A percentile compares a stretch with the other conserved stretches of the same genome.
Evolutionary conservation across 2,888 invertebrate genomes (phyloP).

Genomic region (Chrysodeixis includens): DNA sequence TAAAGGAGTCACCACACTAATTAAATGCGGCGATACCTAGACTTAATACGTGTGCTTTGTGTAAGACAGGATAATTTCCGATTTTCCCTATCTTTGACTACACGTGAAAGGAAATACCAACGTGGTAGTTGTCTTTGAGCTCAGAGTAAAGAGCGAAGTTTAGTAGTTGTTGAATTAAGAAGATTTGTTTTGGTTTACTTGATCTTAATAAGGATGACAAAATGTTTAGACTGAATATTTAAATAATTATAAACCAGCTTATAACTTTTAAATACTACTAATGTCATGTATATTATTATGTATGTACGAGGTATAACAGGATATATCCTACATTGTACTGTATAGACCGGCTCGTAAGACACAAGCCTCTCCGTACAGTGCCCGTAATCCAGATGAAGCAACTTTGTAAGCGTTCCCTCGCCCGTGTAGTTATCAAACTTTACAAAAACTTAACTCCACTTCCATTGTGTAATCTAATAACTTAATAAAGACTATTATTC

Average conservation of each 20-base stretch:
- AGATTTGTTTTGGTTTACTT: background rate
- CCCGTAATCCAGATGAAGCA: background rate
- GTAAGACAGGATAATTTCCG: background rate
- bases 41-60: background rate
- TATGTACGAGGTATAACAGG: background rate
- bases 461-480: constrained; percentile 26
- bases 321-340: background rate
- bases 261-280: no score
- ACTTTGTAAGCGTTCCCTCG: background rate
- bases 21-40: background rate
- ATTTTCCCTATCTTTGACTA: constrained; percentile 1
- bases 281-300: no score
- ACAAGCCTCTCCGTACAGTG: background rate
- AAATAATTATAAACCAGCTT: no score
- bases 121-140: background rate
- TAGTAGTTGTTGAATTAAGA: background rate
- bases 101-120: background rate
- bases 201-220: no score
- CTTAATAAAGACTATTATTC: constrained; percentile 26
- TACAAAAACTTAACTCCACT: constrained; percentile 34
- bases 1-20: constrained; percentile 4
- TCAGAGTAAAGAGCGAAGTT: background rate
- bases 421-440: constrained; percentile 36
- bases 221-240: no score
- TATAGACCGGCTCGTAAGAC: background rate